Percentiles rank a stretch among this genome's conserved stretches.
Evolutionary conservation across 1,140 invertebrate genomes (phyloP).

Genomic region (Cydia splendana): DNA sequence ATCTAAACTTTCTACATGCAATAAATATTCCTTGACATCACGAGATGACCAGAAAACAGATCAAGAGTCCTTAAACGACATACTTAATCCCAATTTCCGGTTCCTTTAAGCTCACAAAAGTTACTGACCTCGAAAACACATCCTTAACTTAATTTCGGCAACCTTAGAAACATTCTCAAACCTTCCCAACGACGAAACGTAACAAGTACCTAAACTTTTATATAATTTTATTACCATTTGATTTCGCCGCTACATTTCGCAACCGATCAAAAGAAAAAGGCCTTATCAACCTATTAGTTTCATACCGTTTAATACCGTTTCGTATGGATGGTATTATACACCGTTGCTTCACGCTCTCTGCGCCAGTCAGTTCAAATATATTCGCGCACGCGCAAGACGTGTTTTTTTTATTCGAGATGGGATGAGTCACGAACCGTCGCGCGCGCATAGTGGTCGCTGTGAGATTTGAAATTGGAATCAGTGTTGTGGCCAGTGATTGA

Average conservation of each 20-base stretch:
- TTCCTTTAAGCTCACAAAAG: neutral
- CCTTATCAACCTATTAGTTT: neutral
- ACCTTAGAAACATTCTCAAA: neutral
- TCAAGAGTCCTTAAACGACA: neutral
- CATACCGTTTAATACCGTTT: neutral
- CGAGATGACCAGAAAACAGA: neutral
- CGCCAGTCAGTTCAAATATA: conserved; percentile 34
- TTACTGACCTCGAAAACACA: conserved; percentile 19
- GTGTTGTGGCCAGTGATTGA: conserved; percentile 36
- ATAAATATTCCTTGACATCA: too few species aligned
- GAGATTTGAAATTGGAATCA: conserved; percentile 36
- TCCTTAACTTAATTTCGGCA: neutral
- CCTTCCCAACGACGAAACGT: neutral
- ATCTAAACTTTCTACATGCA: too few species aligned
- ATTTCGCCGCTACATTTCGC: neutral
- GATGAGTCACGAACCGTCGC: conserved; percentile 45
- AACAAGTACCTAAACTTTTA: neutral
- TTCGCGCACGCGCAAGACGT: conserved; percentile 22
- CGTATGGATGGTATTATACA: conserved; percentile 19
- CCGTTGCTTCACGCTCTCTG: conserved; percentile 44
- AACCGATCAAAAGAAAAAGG: neutral
- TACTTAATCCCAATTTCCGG: neutral
- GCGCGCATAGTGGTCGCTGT: conserved; percentile 32
- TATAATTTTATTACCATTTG: neutral
- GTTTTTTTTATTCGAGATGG: conserved; percentile 38